Evolutionary conservation across 2,888 invertebrate genomes (phyloP), one percentile per base, ranked within the genome.

Genomic region (Thereva unica): DNA sequence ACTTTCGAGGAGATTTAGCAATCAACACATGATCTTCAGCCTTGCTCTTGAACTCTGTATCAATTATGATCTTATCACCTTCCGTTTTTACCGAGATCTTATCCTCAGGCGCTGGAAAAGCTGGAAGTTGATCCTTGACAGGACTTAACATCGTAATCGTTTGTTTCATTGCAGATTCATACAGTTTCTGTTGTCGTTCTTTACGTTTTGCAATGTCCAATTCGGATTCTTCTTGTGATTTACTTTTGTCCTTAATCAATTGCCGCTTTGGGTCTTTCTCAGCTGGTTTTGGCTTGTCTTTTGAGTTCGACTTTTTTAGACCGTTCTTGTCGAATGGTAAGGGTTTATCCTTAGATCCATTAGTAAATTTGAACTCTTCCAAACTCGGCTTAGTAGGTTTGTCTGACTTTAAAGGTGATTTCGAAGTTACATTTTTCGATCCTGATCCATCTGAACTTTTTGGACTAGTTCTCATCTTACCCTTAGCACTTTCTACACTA

Each of bases 1-100:
- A 77, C 74, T 89, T 89, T 69, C 89, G 87, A 0, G 89, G 90
- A 3, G 89, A 87, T 75, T 90, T 90, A 0, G 90, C 89, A 73
- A 90, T 90, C 66, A 90, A 84, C 4, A 90, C 89, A 69, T 89
- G 89, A 78, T 90, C 89, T 76, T 89, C 89, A 0, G 86, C 89
- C 75, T 89, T 89, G 57, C 88, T 89, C 71, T 85, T 89, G 45
- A 89, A 89, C 78, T 89, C 89, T 5, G 89, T 86, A 78, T 89
- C 89, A 69, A 87, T 87, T 9, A 87, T 87, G 68, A 87, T 86
- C 73, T 86, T 87, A 71, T 86, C 87, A 0, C 89, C 90, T 75
- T 89, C 89, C 0, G 89, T 86, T 78, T 86, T 87, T 0, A 89
- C 89, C 5, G 88, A 76, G 38, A 89, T 89, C 77, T 88, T 89